phyloP scores from a whole-genome alignment of 2,113 vertebrate genomes.

The Charina bottae region DNA sequence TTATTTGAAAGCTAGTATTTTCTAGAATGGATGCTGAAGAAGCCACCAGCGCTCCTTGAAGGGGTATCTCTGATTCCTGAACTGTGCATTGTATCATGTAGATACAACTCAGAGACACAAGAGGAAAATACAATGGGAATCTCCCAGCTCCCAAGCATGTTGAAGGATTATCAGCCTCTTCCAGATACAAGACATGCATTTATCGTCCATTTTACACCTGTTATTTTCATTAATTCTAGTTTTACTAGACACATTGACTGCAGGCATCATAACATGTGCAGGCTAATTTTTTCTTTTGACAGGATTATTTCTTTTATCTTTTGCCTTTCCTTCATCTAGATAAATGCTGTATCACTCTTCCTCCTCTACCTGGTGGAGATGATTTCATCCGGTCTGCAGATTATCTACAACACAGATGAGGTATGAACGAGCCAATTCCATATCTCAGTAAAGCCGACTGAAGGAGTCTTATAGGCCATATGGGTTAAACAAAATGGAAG shows the following conservation, averaged over 20 bases:
- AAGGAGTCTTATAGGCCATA: not conserved
- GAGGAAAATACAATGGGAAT: conserved; percentile 16
- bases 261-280: not conserved
- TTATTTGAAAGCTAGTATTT: conserved; percentile 13
- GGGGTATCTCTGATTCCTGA: not conserved
- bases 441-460: not conserved
- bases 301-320: conserved; percentile 32
- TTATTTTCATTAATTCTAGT: not conserved
- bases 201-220: not conserved
- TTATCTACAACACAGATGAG: conserved; percentile 99
- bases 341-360: conserved; percentile 92
- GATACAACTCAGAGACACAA: not conserved
- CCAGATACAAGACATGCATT: not conserved
- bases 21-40: not conserved
- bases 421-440: conserved; percentile 70
- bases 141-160: not conserved
- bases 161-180: not conserved
- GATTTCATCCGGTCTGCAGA: conserved; percentile 96
- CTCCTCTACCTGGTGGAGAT: conserved; percentile 98
- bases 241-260: not conserved
- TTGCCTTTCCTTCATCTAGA: conserved; percentile 73
- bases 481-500: conserved; percentile 19
- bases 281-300: not conserved
- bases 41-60: not conserved
- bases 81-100: conserved; percentile 16